Evolutionary conservation across 1,140 invertebrate species (phyloP).

Genomic region (Pseudomyrmex flavicornis): DNA sequence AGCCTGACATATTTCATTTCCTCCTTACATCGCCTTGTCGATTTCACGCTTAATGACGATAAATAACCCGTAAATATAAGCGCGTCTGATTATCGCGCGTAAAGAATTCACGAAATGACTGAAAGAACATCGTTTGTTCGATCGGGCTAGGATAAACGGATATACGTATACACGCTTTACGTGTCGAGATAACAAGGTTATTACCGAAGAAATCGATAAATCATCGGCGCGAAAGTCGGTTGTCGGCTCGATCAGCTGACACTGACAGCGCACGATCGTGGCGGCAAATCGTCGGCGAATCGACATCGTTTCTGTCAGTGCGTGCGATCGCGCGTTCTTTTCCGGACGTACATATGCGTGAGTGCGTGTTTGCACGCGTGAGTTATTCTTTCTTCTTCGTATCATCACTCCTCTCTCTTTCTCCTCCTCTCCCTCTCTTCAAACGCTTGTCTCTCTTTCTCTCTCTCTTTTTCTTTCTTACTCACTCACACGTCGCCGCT

Average conservation of each 20-base stretch:
- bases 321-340: slow-evolving; percentile 44
- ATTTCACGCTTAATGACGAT: not conserved
- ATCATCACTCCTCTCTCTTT: slow-evolving; percentile 21
- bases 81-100: not conserved
- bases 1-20: no score
- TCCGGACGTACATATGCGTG: slow-evolving; percentile 26
- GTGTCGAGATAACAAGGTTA: slow-evolving; percentile 37
- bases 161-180: not conserved
- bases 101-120: slow-evolving; percentile 5
- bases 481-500: slow-evolving; percentile 43
- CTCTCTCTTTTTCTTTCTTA: slow-evolving; percentile 24
- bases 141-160: no score
- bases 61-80: not conserved
- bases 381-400: slow-evolving; percentile 26
- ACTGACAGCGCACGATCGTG: slow-evolving; percentile 53
- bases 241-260: slow-evolving; percentile 65
- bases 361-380: slow-evolving; percentile 22
- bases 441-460: slow-evolving; percentile 25
- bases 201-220: slow-evolving; percentile 55
- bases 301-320: slow-evolving; percentile 46
- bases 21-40: no score
- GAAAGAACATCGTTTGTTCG: not conserved
- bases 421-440: slow-evolving; percentile 9
- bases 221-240: slow-evolving; percentile 13
- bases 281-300: not conserved